phyloP scores from a whole-genome alignment of 2,888 invertebrate species.

The Macropis europaea region DNA sequence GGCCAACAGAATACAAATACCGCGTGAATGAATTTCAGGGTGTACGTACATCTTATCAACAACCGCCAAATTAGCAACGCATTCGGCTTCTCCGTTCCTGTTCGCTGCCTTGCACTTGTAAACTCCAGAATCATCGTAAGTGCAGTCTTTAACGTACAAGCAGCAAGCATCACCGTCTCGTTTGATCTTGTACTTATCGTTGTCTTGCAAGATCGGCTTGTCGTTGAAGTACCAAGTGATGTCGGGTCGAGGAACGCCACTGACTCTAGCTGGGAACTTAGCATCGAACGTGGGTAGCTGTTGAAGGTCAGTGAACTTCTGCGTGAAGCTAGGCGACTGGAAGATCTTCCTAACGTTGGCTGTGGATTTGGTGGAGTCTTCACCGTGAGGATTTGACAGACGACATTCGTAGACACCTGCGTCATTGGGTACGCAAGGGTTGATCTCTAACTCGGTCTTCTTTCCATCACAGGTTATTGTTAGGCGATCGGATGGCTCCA shows the following conservation, averaged over 20 bases:
- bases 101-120: conserved; percentile 91
- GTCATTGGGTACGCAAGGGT: conserved; percentile 86
- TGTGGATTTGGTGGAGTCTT: conserved; percentile 86
- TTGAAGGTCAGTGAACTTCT: conserved; percentile 86
- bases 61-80: conserved; percentile 87
- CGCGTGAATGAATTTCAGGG: too few relatives aligned
- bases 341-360: conserved; percentile 90
- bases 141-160: conserved; percentile 87
- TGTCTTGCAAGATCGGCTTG: conserved; percentile 83
- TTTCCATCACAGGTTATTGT: conserved; percentile 91
- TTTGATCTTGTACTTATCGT: conserved; percentile 88
- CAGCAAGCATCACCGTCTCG: conserved; percentile 90
- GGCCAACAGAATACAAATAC: too few relatives aligned
- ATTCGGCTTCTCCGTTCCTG: conserved; percentile 88
- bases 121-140: conserved; percentile 85
- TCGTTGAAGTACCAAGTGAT: conserved; percentile 94
- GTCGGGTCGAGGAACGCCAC: conserved; percentile 91
- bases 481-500: conserved; percentile 85
- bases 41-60: conserved; percentile 90
- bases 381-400: conserved; percentile 89
- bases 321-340: conserved; percentile 90
- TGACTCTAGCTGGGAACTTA: conserved; percentile 90
- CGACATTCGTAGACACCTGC: conserved; percentile 90
- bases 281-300: conserved; percentile 89
- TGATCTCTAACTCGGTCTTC: conserved; percentile 88